These are phyloP conservation scores for Oryctolagus cuniculus DNA, from an alignment of 2,113 vertebrate species.

Conservation along the genomic window DNA sequence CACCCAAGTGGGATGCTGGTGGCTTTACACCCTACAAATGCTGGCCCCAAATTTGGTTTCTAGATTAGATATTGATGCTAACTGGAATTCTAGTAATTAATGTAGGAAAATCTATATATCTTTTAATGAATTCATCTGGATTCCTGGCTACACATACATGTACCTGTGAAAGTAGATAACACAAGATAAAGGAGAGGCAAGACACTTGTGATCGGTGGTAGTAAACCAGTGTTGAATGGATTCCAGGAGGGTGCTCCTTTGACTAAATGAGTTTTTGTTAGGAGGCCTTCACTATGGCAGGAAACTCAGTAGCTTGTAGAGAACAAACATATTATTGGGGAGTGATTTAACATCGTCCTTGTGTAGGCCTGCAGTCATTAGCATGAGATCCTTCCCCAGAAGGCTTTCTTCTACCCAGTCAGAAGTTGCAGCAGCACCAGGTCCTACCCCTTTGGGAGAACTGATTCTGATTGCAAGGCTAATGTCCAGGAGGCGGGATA, in stretches of 20 bases:
- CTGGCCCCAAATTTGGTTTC: too few species aligned
- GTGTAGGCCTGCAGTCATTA: not conserved
- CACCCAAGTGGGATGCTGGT: too few species aligned
- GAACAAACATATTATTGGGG: not conserved
- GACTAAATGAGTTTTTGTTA: conserved; percentile 16
- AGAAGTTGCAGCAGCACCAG: conserved; percentile 4
- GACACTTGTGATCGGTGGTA: not conserved
- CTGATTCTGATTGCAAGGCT: conserved; percentile 40
- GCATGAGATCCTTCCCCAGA: not conserved
- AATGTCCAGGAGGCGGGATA: not conserved
- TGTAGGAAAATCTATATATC: not conserved
- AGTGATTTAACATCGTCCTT: not conserved
- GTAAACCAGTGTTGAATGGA: not conserved
- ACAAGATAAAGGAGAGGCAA: not conserved
- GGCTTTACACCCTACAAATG: too few species aligned
- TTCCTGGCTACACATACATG: not conserved
- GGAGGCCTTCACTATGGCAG: not conserved
- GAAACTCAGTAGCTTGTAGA: not conserved
- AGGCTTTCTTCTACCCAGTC: not conserved
- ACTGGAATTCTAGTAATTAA: not conserved
- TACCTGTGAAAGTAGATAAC: conserved; percentile 21
- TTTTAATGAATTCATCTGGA: not conserved
- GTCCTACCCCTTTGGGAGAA: not conserved
- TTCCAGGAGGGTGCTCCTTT: not conserved
- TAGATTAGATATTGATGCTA: not conserved